Conservation (phyloP, 2,113 vertebrate species). For the Brachyhypopomus occidentalis region DNA sequence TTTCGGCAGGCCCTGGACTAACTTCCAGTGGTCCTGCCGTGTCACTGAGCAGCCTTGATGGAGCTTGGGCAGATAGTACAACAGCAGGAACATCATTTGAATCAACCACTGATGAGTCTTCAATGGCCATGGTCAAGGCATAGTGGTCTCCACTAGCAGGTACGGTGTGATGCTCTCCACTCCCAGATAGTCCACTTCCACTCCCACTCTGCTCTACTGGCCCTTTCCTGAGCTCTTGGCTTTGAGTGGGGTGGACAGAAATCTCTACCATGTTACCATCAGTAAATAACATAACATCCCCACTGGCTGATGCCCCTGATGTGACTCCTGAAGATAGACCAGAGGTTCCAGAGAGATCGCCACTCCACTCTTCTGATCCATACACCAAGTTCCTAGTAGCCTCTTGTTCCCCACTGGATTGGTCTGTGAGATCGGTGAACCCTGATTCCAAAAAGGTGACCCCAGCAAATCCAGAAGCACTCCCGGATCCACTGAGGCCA, state of each 20-base stretch:
- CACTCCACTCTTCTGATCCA: constrained; percentile 64
- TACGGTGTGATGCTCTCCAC: constrained; percentile 55
- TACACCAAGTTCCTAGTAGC: constrained; percentile 76
- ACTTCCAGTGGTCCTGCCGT: constrained; percentile 62
- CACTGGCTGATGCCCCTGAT: constrained; percentile 71
- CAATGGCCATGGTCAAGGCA: constrained; percentile 24
- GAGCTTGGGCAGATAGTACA: constrained; percentile 60
- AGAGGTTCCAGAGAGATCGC: constrained; percentile 73
- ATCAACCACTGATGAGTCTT: constrained; percentile 52
- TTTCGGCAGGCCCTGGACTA: constrained; percentile 54
- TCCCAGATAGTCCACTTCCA: constrained; percentile 61
- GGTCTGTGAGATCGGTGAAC: constrained; percentile 73
- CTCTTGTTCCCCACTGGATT: constrained; percentile 75
- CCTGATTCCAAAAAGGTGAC: constrained; percentile 78
- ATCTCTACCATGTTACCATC: constrained; percentile 70
- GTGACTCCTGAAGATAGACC: constrained; percentile 68
- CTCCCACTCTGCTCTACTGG: constrained; percentile 65
- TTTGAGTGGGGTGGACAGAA: constrained; percentile 66
- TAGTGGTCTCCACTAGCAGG: constrained; percentile 57
- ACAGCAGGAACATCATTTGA: constrained; percentile 65
- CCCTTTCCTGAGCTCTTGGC: constrained; percentile 76
- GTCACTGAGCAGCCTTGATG: constrained; percentile 62
- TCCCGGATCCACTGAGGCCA: constrained; percentile 69
- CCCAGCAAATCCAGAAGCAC: constrained; percentile 71
- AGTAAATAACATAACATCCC: constrained; percentile 72